These are phyloP conservation scores for Sturmia bella DNA, from an alignment of 2,888 invertebrate species.

Conservation along the genomic window DNA sequence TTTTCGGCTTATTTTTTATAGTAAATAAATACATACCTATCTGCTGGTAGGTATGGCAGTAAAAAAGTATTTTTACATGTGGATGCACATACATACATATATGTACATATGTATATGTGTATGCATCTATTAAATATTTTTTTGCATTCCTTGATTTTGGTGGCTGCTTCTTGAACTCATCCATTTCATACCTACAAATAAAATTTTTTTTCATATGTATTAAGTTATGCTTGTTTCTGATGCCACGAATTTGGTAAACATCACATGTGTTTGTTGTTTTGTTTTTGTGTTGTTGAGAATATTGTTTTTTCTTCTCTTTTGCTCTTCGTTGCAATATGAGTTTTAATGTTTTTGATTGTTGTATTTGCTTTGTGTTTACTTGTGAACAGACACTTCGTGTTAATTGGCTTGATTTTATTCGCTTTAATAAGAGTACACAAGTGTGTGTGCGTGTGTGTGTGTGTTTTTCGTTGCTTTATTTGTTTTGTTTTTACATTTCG, in stretches of 20 bases:
- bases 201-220: not conserved
- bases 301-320: slow-evolving; percentile 49
- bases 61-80: too few species aligned
- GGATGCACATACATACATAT: not conserved
- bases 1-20: too few species aligned
- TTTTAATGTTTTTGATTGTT: slow-evolving; percentile 51
- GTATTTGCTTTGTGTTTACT: slow-evolving; percentile 12
- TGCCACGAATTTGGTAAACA: slow-evolving; percentile 34
- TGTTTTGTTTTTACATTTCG: slow-evolving; percentile 22
- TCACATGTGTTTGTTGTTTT: slow-evolving; percentile 54
- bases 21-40: not conserved
- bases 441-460: not conserved
- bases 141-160: not conserved
- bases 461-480: not conserved
- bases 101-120: slow-evolving; percentile 11
- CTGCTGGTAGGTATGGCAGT: too few species aligned
- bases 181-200: not conserved
- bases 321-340: slow-evolving; percentile 44
- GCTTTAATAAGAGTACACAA: too few species aligned
- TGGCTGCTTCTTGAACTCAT: not conserved
- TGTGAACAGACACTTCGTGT: not conserved
- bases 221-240: not conserved
- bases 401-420: too few species aligned
- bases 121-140: not conserved
- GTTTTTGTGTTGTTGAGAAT: slow-evolving; percentile 7